Evolutionary conservation across 2,888 invertebrate species (phyloP).

Genomic region (Teleogryllus oceanicus): DNA sequence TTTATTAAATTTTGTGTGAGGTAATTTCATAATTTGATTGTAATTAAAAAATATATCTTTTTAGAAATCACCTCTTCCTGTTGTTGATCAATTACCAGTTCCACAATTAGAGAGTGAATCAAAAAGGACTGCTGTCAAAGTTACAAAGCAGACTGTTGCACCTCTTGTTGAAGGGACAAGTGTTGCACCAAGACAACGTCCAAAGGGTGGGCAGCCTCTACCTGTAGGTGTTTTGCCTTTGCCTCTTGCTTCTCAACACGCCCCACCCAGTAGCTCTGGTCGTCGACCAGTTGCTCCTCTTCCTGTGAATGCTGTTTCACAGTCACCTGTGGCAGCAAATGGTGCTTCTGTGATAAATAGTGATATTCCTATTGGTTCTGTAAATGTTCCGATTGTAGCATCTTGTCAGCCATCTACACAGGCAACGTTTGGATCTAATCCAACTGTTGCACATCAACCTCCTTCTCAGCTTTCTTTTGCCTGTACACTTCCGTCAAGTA

Average conservation of each 20-base stretch:
- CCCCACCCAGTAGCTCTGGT: conserved; percentile 10
- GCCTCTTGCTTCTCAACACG: conserved; percentile 33
- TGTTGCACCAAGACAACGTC: conserved; percentile 77
- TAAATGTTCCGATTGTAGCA: conserved; percentile 19
- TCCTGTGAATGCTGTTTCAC: conserved; percentile 28
- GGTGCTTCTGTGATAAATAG: conserved; percentile 24
- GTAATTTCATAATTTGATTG: background rate
- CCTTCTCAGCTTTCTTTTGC: conserved; percentile 33
- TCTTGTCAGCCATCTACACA: conserved; percentile 26
- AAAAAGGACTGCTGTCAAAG: conserved; percentile 51
- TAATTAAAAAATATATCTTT: conserved; percentile 32
- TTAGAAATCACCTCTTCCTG: conserved; percentile 64
- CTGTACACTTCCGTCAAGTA: conserved; percentile 29
- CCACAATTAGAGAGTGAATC: conserved; percentile 70
- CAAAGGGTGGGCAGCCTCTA: conserved; percentile 57
- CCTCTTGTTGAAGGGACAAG: conserved; percentile 64
- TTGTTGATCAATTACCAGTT: conserved; percentile 60
- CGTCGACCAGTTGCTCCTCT: conserved; percentile 25
- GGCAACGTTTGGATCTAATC: conserved; percentile 27
- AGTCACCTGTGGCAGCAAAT: conserved; percentile 28
- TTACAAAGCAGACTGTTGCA: conserved; percentile 49
- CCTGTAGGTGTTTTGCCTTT: conserved; percentile 39
- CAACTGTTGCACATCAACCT: conserved; percentile 34
- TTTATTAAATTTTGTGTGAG: background rate
- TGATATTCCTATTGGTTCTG: conserved; percentile 26